Base-by-base conservation (phyloP, 2,888 invertebrate genomes). In the Pimpla rufipes region DNA sequence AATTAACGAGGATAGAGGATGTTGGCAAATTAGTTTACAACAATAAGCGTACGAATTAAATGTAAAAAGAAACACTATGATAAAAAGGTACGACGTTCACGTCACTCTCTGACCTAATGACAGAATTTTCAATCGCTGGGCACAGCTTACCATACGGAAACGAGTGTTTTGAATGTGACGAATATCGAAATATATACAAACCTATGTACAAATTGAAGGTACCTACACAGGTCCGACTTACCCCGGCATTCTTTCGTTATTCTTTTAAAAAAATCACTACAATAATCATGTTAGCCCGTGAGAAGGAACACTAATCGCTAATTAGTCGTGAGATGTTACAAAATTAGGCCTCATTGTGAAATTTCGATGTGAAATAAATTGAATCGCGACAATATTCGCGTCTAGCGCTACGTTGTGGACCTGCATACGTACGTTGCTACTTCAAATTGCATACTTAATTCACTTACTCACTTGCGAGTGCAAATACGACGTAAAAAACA, bases 141-240 rank as follows among this genome's bases (percentile, higher is more conserved):
- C 8, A 21, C 35, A 62, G 23, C 21, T 37, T 29, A 80, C 86
- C 82, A 85, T 88, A 85, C 79, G 79, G 75, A 70, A 86, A 87
- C 85, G 86, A 85, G 85, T 89, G 87, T 89, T 88, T 87, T 88
- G 85, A 88, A 88, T 87, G 82, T 89, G 87, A 86, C 84, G 85
- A 89, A 87, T 88, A 76, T 86, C 84, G 68, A 81, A 81, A 82
- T 90, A 89, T 90, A 52, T 89, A 88, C 89, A 89, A 88, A 79
- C 70, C 81, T 90, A 90, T 90, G 85, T 90, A 89, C 89, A 91
- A 88, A 88, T 85, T 83, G 79, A 83, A 76, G 77, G 81, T 89
- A 85, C 59, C 87, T 87, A 89, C 88, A 89, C 89, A 90, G 84
- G 79, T 84, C 71, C 79, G 75, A 87, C 55, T 57, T 85, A 85